phyloP scores from a whole-genome alignment of 53 echinoderm and acorn worm species.

The Holothuria scabra region DNA sequence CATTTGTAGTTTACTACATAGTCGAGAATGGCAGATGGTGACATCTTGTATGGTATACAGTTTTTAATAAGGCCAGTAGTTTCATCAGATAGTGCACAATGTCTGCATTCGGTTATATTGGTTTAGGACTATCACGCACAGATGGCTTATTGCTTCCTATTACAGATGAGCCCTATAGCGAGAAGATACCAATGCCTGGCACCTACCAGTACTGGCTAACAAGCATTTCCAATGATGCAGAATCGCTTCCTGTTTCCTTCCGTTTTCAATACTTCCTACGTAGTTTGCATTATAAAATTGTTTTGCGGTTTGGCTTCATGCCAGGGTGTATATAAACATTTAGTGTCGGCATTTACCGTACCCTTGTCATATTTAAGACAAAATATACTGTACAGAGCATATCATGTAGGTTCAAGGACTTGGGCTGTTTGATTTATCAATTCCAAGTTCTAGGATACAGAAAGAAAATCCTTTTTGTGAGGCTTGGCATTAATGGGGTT shows the following conservation, averaged over 20 bases:
- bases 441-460: too few relatives aligned
- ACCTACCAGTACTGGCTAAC: conserved; percentile 19
- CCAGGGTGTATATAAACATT: background rate
- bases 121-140: background rate
- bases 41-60: too few relatives aligned
- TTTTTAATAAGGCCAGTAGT: too few relatives aligned
- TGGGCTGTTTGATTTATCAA: too few relatives aligned
- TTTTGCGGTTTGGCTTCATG: background rate
- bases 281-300: background rate
- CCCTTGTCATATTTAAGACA: too few relatives aligned
- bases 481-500: too few relatives aligned
- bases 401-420: too few relatives aligned
- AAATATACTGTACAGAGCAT: too few relatives aligned
- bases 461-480: too few relatives aligned
- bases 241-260: background rate
- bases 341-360: too few relatives aligned
- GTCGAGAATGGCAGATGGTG: too few relatives aligned
- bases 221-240: background rate
- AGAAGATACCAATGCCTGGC: conserved; percentile 7
- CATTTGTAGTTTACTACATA: too few relatives aligned
- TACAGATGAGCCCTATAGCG: background rate
- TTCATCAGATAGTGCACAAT: background rate
- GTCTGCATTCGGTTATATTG: background rate
- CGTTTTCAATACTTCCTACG: background rate
- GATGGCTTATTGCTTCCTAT: conserved; percentile 33